Evolutionary conservation across 2,113 vertebrate species (phyloP), one percentile per base, ranked within the genome.

Genomic region (Trochalopteron elliotii): DNA sequence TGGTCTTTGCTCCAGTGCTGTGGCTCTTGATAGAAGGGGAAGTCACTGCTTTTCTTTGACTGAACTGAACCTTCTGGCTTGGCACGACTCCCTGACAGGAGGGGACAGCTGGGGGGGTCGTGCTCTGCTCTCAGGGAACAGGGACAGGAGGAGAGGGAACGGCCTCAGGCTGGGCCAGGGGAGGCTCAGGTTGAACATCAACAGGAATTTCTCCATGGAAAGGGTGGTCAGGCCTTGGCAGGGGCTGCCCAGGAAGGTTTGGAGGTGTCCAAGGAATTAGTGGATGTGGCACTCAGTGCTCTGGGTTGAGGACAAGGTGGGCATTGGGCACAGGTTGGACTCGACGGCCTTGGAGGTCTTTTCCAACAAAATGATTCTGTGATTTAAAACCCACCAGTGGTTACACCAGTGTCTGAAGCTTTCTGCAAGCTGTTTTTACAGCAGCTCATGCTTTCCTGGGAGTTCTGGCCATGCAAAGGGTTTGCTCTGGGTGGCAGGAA

Each of bases 51-150:
- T 49, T 72, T 49, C 16, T 89, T 84, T 27, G 28, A 27, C 59
- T 91, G 55, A 45, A 24, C 45, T 55, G 72, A 64, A 10, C 42
- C 17, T 49, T 50, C 0, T 80, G 6, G 9, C 49, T 71, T 30
- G 35, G 35, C 44, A 31, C 31, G 80, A 0, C 5, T 49, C 42
- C 19, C n/a, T 40, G 57, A 0, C 40, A 56, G 75, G 42, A 71
- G 49, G 15, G 19, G 24, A 17, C 24, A 61, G 39, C 56, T 0
- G 0, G 2, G 9, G 7, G 6, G 4, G 5, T 53, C 0, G 0
- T 19, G n/a, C 47, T 63, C 13, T 79, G 49, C 40, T 87, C 15
- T 21, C 35, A 56, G 30, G 40, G 24, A 56, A 27, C 30, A 31
- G 49, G 40, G 49, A 49, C 40, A 71, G 67, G 56, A 49, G 6